Percentiles rank a stretch among this genome's conserved stretches.
These are phyloP conservation scores for Drosophila sucinea DNA, from an alignment of 1,140 invertebrate species.

Conservation along the genomic window DNA sequence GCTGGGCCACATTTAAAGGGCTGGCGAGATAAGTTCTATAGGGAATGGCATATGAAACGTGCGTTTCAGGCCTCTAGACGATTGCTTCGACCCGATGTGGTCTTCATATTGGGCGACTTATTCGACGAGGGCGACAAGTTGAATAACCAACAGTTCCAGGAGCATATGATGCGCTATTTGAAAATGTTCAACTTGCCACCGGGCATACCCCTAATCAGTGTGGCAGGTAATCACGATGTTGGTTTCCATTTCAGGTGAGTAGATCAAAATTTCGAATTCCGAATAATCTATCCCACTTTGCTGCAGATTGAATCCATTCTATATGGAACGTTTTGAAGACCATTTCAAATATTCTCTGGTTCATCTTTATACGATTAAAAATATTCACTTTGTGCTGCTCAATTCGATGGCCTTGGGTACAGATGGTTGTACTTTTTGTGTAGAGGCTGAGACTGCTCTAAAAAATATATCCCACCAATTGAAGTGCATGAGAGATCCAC, in stretches of 20 bases:
- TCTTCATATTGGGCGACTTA: slow-evolving; percentile 97
- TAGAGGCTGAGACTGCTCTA: slow-evolving; percentile 88
- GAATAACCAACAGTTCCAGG: slow-evolving; percentile 89
- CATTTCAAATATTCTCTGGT: slow-evolving; percentile 90
- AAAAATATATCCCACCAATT: slow-evolving; percentile 88
- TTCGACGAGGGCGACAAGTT: slow-evolving; percentile 98
- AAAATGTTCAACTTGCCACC: slow-evolving; percentile 90
- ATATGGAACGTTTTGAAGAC: slow-evolving; percentile 90
- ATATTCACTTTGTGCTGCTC: slow-evolving; percentile 93
- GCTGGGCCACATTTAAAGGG: slow-evolving; percentile 93
- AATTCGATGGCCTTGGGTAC: slow-evolving; percentile 99
- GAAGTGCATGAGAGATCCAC: slow-evolving; percentile 64
- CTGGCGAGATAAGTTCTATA: slow-evolving; percentile 97
- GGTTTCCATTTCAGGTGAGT: slow-evolving; percentile 97
- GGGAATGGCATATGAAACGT: slow-evolving; percentile 99
- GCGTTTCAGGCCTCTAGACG: slow-evolving; percentile 94
- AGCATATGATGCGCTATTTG: slow-evolving; percentile 91
- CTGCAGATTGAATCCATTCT: slow-evolving; percentile 88
- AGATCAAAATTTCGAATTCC: no score
- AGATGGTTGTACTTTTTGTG: slow-evolving; percentile 95
- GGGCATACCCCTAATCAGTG: slow-evolving; percentile 88
- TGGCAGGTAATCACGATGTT: slow-evolving; percentile 98
- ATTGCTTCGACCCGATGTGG: slow-evolving; percentile 92
- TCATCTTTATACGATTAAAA: slow-evolving; percentile 88
- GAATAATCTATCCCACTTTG: not conserved